Evolutionary conservation across 2,888 invertebrate genomes (phyloP), one percentile per base, ranked within the genome.

Genomic region (Aethes cnicana): DNA sequence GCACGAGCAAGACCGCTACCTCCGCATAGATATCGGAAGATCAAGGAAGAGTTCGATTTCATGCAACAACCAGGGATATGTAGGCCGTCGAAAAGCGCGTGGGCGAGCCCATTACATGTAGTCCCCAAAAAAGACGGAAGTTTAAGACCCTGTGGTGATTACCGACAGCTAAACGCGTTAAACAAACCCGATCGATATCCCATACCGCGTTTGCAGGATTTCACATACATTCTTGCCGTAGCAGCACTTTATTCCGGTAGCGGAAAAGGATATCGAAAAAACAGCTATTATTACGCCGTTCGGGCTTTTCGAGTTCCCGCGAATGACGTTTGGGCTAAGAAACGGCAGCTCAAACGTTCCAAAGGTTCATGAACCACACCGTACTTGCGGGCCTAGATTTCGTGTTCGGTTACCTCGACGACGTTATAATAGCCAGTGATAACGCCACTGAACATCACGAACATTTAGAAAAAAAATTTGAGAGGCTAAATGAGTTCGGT

Each of bases 211-310:
- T 46, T 80, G 4, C 56, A 71, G 9, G 72, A 74, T 54, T 68
- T 74, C 21, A 53, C 53, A 2, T 53, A 53, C 33, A 2, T 47
- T 0, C 12, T 53, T 3, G 9, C 39, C 5, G 63, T 61, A 0
- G 0, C 81, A 70, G 47, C 65, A 74, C 44, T 72, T 69, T 21
- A 74, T 84, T 8, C 69, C 71, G 1, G 62, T 82, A 0, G 56
- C 56, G 1, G 32, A 47, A 5, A 64, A 59, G 3, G 77, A 78
- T 58, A 59, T 77, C 3, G 61, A 53, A 0, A 79, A 84, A 54
- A 80, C 80, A 0, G 78, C 74, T 0, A 63, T 74, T 1, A 68
- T 57, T 1, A 74, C 75, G 1, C 70, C 71, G 0, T 70, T 72
- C 44, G 72, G 74, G 0, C 46, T 71, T 0, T 74, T 58, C 32